A percentile compares a stretch with the other conserved stretches of the same genome.
Evolutionary conservation across 2,113 vertebrate genomes (phyloP).

Genomic region (Piaya cayana): DNA sequence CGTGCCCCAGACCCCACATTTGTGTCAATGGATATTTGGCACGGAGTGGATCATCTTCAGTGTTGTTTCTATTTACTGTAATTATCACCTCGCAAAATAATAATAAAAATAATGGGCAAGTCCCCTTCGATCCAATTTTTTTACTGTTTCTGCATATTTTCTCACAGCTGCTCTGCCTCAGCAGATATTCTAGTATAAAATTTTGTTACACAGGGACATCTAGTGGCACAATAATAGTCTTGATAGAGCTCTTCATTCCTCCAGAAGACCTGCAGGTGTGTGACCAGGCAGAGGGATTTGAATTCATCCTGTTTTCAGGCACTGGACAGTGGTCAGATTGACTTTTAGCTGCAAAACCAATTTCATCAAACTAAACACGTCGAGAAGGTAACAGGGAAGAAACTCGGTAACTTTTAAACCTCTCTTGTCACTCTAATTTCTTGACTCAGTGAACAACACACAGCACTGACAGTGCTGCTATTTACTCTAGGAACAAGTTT

Average conservation of each 20-base stretch:
- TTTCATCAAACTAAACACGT: background rate
- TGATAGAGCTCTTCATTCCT: background rate
- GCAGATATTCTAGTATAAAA: background rate
- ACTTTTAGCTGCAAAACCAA: background rate
- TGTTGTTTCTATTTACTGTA: background rate
- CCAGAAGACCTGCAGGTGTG: background rate
- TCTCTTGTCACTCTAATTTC: background rate
- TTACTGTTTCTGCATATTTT: background rate
- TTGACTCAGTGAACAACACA: background rate
- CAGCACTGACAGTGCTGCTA: background rate
- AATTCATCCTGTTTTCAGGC: background rate
- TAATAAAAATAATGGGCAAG: background rate
- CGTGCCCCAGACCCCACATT: background rate
- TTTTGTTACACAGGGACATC: constrained; percentile 64
- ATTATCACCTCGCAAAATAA: background rate
- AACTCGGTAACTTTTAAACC: background rate
- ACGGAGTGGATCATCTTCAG: background rate
- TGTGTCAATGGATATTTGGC: background rate
- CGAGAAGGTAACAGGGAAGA: background rate
- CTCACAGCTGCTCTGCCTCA: background rate
- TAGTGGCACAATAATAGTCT: background rate
- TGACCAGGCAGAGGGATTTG: background rate
- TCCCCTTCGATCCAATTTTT: background rate
- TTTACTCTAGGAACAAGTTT: background rate
- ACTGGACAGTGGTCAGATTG: background rate